These are phyloP conservation scores for Sarcophilus harrisii DNA, from an alignment of 2,797 vertebrate species.

Conservation along the genomic window DNA sequence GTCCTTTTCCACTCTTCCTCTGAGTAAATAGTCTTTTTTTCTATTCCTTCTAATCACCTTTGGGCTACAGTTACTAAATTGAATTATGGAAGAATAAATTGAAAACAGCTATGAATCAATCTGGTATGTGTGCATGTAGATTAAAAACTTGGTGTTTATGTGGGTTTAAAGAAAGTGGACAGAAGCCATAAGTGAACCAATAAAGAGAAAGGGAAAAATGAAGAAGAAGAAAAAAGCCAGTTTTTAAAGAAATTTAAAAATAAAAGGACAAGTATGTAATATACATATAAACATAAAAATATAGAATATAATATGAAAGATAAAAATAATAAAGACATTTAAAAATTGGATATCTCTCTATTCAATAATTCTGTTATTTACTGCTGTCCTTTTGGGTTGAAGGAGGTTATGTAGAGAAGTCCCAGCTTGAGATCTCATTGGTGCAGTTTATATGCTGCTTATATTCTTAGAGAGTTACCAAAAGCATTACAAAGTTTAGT, in stretches of 20 bases:
- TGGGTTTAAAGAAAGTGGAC: conserved; percentile 16
- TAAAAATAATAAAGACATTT: conserved; percentile 25
- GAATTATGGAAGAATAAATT: conserved; percentile 45
- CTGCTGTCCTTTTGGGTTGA: background rate
- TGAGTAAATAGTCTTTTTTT: conserved; percentile 35
- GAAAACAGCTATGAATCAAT: conserved; percentile 40
- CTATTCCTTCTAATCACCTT: conserved; percentile 39
- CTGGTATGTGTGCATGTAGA: background rate
- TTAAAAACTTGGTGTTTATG: conserved; percentile 52
- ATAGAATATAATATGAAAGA: conserved; percentile 26
- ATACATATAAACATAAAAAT: background rate
- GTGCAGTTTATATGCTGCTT: background rate
- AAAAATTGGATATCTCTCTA: background rate
- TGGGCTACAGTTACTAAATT: conserved; percentile 47
- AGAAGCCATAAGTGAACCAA: conserved; percentile 35
- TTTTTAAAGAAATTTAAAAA: conserved; percentile 17
- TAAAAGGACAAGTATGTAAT: background rate
- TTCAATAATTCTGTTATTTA: background rate
- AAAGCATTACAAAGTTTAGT: background rate
- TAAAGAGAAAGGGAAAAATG: background rate
- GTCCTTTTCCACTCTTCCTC: background rate
- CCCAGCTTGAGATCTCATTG: background rate
- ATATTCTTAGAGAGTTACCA: background rate
- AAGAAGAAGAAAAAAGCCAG: conserved; percentile 17
- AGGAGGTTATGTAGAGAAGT: background rate